Percentiles rank a stretch among this genome's conserved stretches.
These are phyloP conservation scores for Bimastos eiseni DNA, from an alignment of 2,888 invertebrate species.

Conservation along the genomic window DNA sequence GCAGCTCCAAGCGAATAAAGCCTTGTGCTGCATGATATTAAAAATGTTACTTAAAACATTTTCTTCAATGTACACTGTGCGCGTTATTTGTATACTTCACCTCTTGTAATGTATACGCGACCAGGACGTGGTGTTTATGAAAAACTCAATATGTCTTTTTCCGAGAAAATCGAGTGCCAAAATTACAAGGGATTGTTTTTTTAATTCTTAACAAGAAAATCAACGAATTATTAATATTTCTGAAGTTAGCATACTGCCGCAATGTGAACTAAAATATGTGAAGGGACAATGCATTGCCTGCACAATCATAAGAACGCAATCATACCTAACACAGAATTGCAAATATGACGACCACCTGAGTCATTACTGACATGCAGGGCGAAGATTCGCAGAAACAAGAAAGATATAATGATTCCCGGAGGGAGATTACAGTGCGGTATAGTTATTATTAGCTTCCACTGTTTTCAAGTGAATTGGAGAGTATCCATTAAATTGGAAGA, in stretches of 20 bases:
- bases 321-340: neutral
- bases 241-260: neutral
- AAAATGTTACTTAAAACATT: no score
- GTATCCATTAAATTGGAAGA: neutral
- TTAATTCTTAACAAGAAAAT: neutral
- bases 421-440: no score
- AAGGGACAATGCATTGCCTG: neutral
- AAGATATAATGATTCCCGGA: neutral
- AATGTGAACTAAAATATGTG: neutral
- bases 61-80: no score
- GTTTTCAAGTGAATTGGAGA: neutral
- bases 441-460: neutral
- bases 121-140: no score
- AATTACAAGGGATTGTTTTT: neutral
- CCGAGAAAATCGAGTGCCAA: neutral
- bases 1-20: no score
- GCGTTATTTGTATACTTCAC: no score
- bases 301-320: neutral
- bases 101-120: no score
- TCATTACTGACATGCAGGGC: neutral
- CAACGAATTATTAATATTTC: neutral
- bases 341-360: neutral
- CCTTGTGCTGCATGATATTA: no score
- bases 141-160: neutral
- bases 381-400: neutral